These are phyloP conservation scores for Nectonema munidae DNA, from an alignment of 2,888 invertebrate genomes.

Conservation along the genomic window DNA sequence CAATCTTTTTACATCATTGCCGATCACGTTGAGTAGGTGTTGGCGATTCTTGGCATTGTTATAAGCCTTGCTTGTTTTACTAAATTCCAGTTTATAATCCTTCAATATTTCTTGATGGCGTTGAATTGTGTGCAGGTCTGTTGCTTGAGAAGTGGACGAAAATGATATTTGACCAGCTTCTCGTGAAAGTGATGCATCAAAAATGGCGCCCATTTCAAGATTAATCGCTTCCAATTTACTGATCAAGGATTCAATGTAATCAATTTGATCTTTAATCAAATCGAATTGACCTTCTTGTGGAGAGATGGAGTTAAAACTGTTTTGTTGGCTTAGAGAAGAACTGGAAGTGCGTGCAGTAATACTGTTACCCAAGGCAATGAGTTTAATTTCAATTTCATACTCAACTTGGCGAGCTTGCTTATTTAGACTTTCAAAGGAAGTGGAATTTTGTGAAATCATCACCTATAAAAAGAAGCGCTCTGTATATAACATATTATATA, in stretches of 20 bases:
- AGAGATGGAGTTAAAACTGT: no score
- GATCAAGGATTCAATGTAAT: background rate
- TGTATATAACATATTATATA: no score
- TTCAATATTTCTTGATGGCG: slow-evolving; percentile 9
- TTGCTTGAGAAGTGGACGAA: background rate
- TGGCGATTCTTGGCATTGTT: slow-evolving; percentile 1
- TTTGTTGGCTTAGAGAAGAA: no score
- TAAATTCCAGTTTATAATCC: slow-evolving; percentile 9
- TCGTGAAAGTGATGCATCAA: background rate
- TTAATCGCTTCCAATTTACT: background rate
- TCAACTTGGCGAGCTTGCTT: slow-evolving; percentile 8
- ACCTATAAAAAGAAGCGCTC: no score
- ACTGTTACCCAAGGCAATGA: slow-evolving; percentile 10
- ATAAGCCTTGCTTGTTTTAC: background rate
- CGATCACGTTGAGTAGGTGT: background rate
- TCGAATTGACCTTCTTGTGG: no score
- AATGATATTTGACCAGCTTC: background rate
- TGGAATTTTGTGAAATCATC: no score
- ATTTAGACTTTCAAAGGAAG: no score
- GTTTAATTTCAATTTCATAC: slow-evolving; percentile 8
- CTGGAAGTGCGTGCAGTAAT: no score
- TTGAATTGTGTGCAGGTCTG: slow-evolving; percentile 8
- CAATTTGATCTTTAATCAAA: background rate
- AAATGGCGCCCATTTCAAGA: slow-evolving; percentile 1
- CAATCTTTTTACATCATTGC: background rate